phyloP scores from a whole-genome alignment of 2,113 vertebrate species.

The Triplophysa tibetana region DNA sequence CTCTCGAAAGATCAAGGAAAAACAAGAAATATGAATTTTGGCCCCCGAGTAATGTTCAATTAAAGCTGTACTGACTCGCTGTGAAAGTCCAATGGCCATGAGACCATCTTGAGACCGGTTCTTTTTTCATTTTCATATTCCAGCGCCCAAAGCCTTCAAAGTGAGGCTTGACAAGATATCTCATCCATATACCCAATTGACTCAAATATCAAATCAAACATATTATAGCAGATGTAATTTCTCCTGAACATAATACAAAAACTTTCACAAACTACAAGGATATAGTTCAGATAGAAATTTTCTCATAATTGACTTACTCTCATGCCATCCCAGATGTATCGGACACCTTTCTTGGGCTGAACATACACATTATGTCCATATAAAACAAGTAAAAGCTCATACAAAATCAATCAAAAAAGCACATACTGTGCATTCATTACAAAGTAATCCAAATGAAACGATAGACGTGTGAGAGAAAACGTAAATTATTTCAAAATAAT shows the following conservation, averaged over 20 bases:
- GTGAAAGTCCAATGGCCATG: conserved; percentile 58
- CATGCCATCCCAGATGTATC: neutral
- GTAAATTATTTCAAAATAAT: neutral
- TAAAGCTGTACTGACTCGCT: conserved; percentile 70
- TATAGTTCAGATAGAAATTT: neutral
- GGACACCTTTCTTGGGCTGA: neutral
- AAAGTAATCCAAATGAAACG: no score
- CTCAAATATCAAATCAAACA: neutral
- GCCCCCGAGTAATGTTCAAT: conserved; percentile 78
- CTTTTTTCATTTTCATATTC: conserved; percentile 44
- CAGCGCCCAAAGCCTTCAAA: conserved; percentile 51
- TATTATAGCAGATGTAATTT: neutral
- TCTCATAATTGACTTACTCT: neutral
- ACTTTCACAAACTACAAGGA: neutral
- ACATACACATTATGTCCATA: neutral
- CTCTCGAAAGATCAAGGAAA: conserved; percentile 74
- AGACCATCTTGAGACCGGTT: conserved; percentile 46
- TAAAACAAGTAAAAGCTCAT: no score
- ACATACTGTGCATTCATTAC: no score
- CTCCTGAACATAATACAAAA: neutral
- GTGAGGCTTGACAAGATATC: conserved; percentile 34
- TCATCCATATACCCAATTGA: neutral
- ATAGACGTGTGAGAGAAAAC: no score
- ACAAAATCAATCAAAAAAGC: no score
- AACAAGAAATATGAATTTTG: conserved; percentile 74